phyloP scores from a whole-genome alignment of 2,113 vertebrate genomes.

The Neomonachus schauinslandi region DNA sequence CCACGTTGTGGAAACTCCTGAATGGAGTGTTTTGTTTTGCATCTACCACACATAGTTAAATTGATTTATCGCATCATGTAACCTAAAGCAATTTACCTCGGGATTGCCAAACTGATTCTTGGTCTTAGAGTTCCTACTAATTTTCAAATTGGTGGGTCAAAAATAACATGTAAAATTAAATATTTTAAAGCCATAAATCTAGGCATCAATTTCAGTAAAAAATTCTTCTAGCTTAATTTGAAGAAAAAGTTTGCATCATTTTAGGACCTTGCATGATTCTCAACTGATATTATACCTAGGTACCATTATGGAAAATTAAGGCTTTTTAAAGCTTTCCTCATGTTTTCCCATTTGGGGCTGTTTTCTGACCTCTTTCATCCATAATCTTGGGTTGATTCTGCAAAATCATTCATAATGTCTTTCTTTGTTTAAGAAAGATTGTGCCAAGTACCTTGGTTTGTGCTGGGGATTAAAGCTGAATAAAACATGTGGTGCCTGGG shows the following conservation, averaged over 20 bases:
- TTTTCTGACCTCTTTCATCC: constrained; percentile 8
- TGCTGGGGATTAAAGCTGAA: neutral
- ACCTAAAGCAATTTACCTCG: neutral
- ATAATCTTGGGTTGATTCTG: neutral
- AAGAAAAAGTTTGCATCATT: neutral
- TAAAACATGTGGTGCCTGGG: neutral
- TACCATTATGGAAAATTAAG: neutral
- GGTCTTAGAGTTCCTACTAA: neutral
- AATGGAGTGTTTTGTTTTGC: neutral
- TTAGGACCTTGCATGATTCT: neutral
- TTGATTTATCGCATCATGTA: neutral
- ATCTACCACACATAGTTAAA: neutral
- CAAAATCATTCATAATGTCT: neutral
- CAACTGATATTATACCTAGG: neutral
- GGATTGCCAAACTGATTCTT: neutral
- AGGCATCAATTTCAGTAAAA: neutral
- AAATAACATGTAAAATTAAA: neutral
- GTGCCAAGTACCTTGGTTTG: neutral
- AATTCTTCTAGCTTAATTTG: neutral
- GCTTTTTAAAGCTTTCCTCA: neutral
- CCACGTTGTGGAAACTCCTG: neutral
- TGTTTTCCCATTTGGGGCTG: neutral
- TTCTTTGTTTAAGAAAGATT: constrained; percentile 23
- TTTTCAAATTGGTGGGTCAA: constrained; percentile 49
- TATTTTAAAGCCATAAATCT: neutral